These are phyloP conservation scores for Lepus europaeus DNA, from an alignment of 2,113 vertebrate genomes.

Conservation along the genomic window DNA sequence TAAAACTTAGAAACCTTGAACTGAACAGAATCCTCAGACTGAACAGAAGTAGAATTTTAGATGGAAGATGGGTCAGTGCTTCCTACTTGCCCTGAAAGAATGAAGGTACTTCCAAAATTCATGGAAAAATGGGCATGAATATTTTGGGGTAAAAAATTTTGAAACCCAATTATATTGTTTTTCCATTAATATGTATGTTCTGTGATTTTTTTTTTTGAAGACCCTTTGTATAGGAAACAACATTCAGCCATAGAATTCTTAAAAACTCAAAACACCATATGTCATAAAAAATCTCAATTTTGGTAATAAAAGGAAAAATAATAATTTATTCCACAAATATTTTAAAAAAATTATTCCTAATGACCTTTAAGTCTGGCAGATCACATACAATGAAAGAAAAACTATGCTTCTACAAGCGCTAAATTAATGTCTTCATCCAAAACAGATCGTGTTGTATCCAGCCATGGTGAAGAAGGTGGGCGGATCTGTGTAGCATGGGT, in stretches of 20 bases:
- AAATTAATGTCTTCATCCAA: neutral
- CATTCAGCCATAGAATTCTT: neutral
- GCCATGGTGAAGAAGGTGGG: neutral
- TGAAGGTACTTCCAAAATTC: too few relatives aligned
- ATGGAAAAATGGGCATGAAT: too few relatives aligned
- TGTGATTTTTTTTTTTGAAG: too few relatives aligned
- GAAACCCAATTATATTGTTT: too few relatives aligned
- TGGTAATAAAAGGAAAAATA: slow-evolving; percentile 39
- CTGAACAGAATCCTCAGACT: neutral
- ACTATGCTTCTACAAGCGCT: neutral
- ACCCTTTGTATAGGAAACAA: neutral
- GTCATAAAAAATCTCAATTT: neutral
- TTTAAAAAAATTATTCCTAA: neutral
- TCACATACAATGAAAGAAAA: neutral
- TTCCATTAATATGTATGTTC: too few relatives aligned
- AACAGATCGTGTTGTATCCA: neutral
- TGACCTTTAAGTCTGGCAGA: neutral
- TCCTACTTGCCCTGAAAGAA: neutral
- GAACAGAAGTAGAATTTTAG: neutral
- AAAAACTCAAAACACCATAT: slow-evolving; percentile 2
- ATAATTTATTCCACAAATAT: neutral
- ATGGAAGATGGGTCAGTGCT: neutral
- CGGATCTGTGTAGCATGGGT: neutral
- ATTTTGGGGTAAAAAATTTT: too few relatives aligned
- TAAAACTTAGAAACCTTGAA: too few relatives aligned